Percentiles rank a stretch among this genome's conserved stretches.
phyloP scores from a whole-genome alignment of 2,113 vertebrate genomes.

The Solenodon paradoxus region DNA sequence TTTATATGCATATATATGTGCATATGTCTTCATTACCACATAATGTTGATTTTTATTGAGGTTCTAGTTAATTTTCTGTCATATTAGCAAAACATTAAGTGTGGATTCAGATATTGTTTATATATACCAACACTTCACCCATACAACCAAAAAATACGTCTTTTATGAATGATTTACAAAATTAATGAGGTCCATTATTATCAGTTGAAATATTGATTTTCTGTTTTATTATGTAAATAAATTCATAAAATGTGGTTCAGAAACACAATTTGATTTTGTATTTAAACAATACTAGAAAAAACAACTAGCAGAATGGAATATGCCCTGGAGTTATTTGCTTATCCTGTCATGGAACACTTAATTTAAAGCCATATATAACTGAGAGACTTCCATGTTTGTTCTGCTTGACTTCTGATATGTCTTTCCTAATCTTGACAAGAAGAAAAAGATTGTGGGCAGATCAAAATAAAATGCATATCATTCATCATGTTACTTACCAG shows the following conservation, averaged over 20 bases:
- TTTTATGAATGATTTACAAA: constrained; percentile 21
- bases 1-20: neutral
- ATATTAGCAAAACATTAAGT: neutral
- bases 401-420: constrained; percentile 29
- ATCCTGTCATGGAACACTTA: constrained; percentile 43
- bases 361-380: constrained; percentile 41
- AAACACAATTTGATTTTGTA: neutral
- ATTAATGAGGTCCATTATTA: neutral
- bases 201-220: neutral
- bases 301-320: neutral
- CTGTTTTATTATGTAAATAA: neutral
- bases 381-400: neutral
- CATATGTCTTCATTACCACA: neutral
- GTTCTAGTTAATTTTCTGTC: neutral
- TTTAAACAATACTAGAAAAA: neutral
- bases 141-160: neutral
- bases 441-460: constrained; percentile 20
- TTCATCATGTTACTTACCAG: neutral
- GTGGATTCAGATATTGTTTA: neutral
- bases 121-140: neutral
- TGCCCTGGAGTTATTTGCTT: constrained; percentile 34
- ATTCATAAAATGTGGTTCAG: neutral
- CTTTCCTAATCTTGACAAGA: constrained; percentile 32
- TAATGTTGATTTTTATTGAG: neutral
- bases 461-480: constrained; percentile 46